Percentiles rank a stretch among this genome's conserved stretches.
Conservation (phyloP, 2,888 invertebrate genomes). For the Portevinia maculata region DNA sequence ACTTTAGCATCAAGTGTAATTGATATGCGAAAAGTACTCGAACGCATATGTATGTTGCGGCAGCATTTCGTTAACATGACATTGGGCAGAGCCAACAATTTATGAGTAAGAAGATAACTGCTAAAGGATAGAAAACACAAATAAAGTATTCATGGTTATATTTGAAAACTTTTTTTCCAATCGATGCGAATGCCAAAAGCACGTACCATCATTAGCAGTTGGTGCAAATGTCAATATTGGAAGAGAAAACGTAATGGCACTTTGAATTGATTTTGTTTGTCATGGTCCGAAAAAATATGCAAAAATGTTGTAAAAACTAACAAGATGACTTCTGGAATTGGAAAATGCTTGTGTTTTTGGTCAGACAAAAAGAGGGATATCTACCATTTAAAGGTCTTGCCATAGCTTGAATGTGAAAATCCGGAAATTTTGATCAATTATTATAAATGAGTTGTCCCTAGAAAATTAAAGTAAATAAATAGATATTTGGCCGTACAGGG, state of each 20-base stretch:
- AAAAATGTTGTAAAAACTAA: too few relatives aligned
- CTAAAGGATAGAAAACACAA: slow-evolving; percentile 46
- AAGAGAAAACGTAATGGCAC: slow-evolving; percentile 28
- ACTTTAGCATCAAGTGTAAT: slow-evolving; percentile 14
- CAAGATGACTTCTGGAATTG: too few relatives aligned
- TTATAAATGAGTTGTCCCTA: too few relatives aligned
- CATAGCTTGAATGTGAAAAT: too few relatives aligned
- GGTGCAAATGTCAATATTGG: slow-evolving; percentile 44
- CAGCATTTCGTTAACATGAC: neutral
- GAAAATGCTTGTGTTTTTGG: too few relatives aligned
- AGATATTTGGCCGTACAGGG: too few relatives aligned
- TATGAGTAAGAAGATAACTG: slow-evolving; percentile 24
- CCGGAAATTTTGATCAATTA: too few relatives aligned
- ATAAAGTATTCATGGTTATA: slow-evolving; percentile 38
- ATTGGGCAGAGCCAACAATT: slow-evolving; percentile 16
- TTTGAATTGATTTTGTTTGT: slow-evolving; percentile 44
- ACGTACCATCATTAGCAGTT: too few relatives aligned
- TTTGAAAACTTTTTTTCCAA: slow-evolving; percentile 9
- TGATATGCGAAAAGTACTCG: slow-evolving; percentile 15
- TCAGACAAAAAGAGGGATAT: too few relatives aligned
- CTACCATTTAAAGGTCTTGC: too few relatives aligned
- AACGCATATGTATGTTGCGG: neutral
- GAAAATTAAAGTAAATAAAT: too few relatives aligned
- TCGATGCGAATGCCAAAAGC: slow-evolving; percentile 25
- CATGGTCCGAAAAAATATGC: slow-evolving; percentile 24